Conservation (phyloP, 1,140 invertebrate genomes). For the Ridgeia piscesae region DNA sequence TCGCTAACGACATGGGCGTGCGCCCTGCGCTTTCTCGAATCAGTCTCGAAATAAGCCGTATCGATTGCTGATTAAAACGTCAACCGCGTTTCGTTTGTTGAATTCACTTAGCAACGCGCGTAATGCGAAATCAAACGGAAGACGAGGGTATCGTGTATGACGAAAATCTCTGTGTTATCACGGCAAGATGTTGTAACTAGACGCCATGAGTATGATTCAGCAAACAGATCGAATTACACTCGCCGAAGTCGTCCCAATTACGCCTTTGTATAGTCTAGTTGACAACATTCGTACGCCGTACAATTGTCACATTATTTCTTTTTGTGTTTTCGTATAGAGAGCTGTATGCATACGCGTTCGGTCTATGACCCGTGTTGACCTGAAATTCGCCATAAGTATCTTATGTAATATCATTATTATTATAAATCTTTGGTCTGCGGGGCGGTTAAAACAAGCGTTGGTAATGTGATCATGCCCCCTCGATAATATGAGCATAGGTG, state of each 20-base stretch:
- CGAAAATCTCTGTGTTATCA: background rate
- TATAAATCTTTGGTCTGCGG: no score
- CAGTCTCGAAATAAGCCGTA: background rate
- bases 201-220: background rate
- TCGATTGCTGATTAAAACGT: background rate
- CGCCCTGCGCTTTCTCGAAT: background rate
- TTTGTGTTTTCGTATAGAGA: background rate
- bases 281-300: background rate
- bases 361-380: background rate
- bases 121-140: background rate
- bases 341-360: background rate
- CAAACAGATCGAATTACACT: background rate
- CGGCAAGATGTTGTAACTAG: background rate
- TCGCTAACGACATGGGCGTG: background rate
- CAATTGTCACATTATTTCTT: background rate
- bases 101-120: background rate
- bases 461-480: no score
- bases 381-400: background rate
- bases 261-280: background rate
- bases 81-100: background rate
- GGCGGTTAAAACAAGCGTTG: no score
- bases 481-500: no score
- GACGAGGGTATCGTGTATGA: background rate
- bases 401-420: no score
- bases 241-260: background rate